Evolutionary conservation across 2,888 invertebrate genomes (phyloP).

Genomic region (Tridacna crocea): DNA sequence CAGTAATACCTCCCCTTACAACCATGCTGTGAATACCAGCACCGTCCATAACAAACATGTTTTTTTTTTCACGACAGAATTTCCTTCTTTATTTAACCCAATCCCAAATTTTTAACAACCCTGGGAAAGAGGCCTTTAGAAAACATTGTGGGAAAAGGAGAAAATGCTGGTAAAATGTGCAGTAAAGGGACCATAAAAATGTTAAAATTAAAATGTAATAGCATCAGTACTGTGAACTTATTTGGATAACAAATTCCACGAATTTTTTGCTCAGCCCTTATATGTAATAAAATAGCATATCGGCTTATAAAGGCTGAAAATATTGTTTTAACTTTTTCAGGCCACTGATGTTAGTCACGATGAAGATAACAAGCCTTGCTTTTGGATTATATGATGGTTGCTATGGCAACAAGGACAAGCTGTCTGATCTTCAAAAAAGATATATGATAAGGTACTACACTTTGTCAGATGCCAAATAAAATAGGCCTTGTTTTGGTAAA

Average conservation of each 20-base stretch:
- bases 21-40: no score
- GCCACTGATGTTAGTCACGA: slow-evolving; percentile 78
- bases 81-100: not conserved
- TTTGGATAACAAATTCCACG: no score
- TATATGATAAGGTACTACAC: slow-evolving; percentile 69
- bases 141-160: not conserved
- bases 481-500: not conserved
- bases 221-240: no score
- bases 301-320: not conserved
- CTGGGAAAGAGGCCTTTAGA: not conserved
- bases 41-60: no score
- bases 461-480: not conserved
- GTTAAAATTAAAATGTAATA: no score
- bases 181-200: no score
- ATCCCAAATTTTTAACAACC: no score
- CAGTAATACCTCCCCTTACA: no score
- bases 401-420: slow-evolving; percentile 58
- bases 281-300: not conserved
- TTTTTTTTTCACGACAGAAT: no score
- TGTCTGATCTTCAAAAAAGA: slow-evolving; percentile 69
- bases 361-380: slow-evolving; percentile 78
- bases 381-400: slow-evolving; percentile 74
- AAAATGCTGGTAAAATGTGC: not conserved
- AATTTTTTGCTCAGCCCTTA: no score
- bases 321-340: slow-evolving; percentile 61